These are phyloP conservation scores for Eupeodes luniger DNA, from an alignment of 2,888 invertebrate species.

Conservation along the genomic window DNA sequence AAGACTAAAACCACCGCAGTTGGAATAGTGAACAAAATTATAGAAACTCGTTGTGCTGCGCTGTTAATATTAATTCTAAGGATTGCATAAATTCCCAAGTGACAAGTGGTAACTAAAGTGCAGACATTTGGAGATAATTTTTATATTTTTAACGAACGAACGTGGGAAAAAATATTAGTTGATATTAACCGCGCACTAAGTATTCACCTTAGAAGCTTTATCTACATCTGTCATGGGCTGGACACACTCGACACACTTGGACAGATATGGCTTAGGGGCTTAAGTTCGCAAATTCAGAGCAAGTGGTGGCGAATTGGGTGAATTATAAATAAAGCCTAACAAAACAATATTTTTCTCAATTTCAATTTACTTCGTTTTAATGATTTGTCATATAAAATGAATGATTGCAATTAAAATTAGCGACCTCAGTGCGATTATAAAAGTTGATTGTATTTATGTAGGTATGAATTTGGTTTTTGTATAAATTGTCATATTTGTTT, in stretches of 20 bases:
- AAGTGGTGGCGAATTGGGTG: slow-evolving; percentile 23
- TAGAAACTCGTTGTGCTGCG: slow-evolving; percentile 28
- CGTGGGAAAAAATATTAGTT: slow-evolving; percentile 59
- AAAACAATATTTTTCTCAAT: slow-evolving; percentile 40
- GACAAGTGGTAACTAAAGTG: slow-evolving; percentile 69
- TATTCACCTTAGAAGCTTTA: slow-evolving; percentile 53
- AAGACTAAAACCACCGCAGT: slow-evolving; percentile 26
- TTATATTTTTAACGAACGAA: slow-evolving; percentile 35
- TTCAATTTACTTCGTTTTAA: slow-evolving; percentile 47
- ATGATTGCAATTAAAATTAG: slow-evolving; percentile 46
- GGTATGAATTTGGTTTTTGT: slow-evolving; percentile 4
- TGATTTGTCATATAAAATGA: slow-evolving; percentile 46
- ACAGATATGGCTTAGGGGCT: slow-evolving; percentile 44
- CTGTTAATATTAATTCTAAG: slow-evolving; percentile 60
- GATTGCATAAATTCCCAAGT: slow-evolving; percentile 66
- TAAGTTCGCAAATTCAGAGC: slow-evolving; percentile 27
- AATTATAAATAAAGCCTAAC: slow-evolving; percentile 20
- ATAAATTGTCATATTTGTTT: not conserved
- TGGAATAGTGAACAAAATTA: slow-evolving; percentile 1
- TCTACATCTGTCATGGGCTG: slow-evolving; percentile 59
- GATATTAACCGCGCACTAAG: not conserved
- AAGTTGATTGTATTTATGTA: slow-evolving; percentile 13
- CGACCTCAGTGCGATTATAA: slow-evolving; percentile 36
- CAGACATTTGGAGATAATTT: slow-evolving; percentile 62
- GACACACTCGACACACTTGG: slow-evolving; percentile 30